phyloP scores from a whole-genome alignment of 2,888 invertebrate species.

The Siphlonurus alternatus region DNA sequence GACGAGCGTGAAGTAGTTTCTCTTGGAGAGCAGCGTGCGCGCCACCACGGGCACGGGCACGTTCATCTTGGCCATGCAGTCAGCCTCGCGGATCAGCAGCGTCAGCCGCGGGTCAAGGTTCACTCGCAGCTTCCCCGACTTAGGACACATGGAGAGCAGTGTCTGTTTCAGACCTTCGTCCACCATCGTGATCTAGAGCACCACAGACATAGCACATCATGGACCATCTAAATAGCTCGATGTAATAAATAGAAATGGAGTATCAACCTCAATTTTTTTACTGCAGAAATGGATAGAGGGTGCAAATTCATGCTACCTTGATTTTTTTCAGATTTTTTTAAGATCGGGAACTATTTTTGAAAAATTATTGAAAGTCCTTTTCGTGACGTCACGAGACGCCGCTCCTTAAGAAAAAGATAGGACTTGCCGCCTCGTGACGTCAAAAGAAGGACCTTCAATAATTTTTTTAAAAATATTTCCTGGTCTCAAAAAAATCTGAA shows the following conservation, averaged over 20 bases:
- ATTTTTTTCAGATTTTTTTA: too few relatives aligned
- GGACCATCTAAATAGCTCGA: background rate
- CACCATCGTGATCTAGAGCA: conserved; percentile 43
- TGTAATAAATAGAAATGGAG: background rate
- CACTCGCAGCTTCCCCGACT: conserved; percentile 48
- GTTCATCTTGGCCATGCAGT: conserved; percentile 66
- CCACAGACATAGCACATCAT: conserved; percentile 7
- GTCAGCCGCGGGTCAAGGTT: conserved; percentile 62
- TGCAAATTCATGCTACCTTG: too few relatives aligned
- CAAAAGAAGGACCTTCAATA: too few relatives aligned
- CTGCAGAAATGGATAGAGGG: too few relatives aligned
- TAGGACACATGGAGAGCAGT: conserved; percentile 40
- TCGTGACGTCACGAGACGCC: too few relatives aligned
- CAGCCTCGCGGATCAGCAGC: conserved; percentile 64
- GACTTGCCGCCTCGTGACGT: too few relatives aligned
- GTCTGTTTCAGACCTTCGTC: conserved; percentile 45
- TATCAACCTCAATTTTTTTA: too few relatives aligned
- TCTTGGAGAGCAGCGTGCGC: conserved; percentile 56
- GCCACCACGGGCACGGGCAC: conserved; percentile 69
- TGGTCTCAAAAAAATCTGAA: too few relatives aligned
- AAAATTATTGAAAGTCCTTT: too few relatives aligned
- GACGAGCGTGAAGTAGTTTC: conserved; percentile 55
- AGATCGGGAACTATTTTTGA: too few relatives aligned
- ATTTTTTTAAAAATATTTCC: too few relatives aligned
- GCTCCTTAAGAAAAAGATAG: too few relatives aligned